Evolutionary conservation across 2,797 vertebrate genomes (phyloP).

Genomic region (Liasis olivaceus): DNA sequence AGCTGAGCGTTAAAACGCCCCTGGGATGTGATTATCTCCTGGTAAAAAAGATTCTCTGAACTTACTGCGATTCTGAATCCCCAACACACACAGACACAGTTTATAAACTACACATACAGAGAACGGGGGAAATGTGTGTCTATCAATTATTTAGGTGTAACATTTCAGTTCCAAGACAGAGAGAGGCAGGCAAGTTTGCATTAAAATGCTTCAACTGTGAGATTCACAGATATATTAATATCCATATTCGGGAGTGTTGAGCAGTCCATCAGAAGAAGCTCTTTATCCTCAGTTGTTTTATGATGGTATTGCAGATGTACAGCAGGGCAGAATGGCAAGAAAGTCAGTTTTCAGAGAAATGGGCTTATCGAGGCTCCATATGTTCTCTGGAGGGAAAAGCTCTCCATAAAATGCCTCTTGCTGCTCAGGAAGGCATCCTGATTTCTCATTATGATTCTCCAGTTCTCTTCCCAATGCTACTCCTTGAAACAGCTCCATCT

Average conservation of each 20-base stretch:
- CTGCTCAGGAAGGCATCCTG: slow-evolving; percentile 70
- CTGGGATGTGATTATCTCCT: slow-evolving; percentile 82
- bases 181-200: slow-evolving; percentile 71
- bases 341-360: slow-evolving; percentile 75
- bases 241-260: slow-evolving; percentile 73
- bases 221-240: slow-evolving; percentile 78
- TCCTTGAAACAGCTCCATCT: slow-evolving; percentile 48
- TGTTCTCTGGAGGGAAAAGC: slow-evolving; percentile 75
- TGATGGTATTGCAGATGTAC: slow-evolving; percentile 74
- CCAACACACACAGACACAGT: slow-evolving; percentile 50
- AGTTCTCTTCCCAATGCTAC: slow-evolving; percentile 42
- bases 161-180: slow-evolving; percentile 73
- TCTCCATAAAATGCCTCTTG: slow-evolving; percentile 71
- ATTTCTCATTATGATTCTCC: slow-evolving; percentile 74
- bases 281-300: slow-evolving; percentile 78
- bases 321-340: slow-evolving; percentile 68
- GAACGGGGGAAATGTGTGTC: slow-evolving; percentile 18
- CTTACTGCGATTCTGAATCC: slow-evolving; percentile 77
- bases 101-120: slow-evolving; percentile 13
- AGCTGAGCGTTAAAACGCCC: slow-evolving; percentile 74
- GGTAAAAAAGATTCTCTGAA: slow-evolving; percentile 74
- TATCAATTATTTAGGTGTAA: slow-evolving; percentile 79
- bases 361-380: slow-evolving; percentile 75
- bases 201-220: slow-evolving; percentile 80
- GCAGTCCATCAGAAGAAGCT: slow-evolving; percentile 76